phyloP scores from a whole-genome alignment of 2,113 vertebrate species.

The Seriola dumerili region DNA sequence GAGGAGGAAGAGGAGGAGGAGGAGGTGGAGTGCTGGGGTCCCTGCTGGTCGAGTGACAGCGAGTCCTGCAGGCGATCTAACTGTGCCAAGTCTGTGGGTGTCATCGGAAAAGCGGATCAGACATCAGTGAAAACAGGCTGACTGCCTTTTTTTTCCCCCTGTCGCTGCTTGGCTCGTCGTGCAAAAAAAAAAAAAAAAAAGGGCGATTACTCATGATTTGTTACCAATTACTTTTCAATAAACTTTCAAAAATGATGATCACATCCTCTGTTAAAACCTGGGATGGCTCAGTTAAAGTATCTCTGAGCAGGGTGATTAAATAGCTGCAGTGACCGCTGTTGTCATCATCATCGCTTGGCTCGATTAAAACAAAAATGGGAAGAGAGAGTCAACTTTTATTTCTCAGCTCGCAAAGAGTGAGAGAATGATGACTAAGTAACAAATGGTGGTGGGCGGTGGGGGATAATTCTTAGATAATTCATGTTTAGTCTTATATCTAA shows the following conservation, averaged over 20 bases:
- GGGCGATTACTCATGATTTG: constrained; percentile 20
- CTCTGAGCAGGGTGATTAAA: constrained; percentile 11
- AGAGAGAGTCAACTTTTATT: constrained; percentile 66
- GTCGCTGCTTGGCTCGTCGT: not conserved
- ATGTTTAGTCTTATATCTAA: constrained; percentile 27
- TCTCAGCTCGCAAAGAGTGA: constrained; percentile 69
- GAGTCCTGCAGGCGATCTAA: constrained; percentile 94
- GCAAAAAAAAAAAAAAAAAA: not conserved
- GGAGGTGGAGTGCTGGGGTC: constrained; percentile 88
- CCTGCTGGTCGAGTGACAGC: constrained; percentile 94
- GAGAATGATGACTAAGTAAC: constrained; percentile 72
- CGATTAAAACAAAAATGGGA: constrained; percentile 27
- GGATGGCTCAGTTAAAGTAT: constrained; percentile 20
- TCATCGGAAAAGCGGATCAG: constrained; percentile 54
- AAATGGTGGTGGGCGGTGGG: constrained; percentile 73
- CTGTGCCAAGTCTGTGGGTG: constrained; percentile 90
- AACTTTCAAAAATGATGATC: constrained; percentile 20
- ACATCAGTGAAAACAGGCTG: constrained; percentile 45
- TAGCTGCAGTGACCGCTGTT: constrained; percentile 14
- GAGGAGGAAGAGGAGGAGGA: constrained; percentile 80
- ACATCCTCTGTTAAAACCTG: constrained; percentile 14
- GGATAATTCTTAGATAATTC: constrained; percentile 41
- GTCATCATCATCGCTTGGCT: constrained; percentile 24
- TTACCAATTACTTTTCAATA: constrained; percentile 15
- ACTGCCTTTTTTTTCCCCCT: constrained; percentile 29